Evolutionary conservation across 2,888 invertebrate genomes (phyloP).

Genomic region (Portevinia maculata): DNA sequence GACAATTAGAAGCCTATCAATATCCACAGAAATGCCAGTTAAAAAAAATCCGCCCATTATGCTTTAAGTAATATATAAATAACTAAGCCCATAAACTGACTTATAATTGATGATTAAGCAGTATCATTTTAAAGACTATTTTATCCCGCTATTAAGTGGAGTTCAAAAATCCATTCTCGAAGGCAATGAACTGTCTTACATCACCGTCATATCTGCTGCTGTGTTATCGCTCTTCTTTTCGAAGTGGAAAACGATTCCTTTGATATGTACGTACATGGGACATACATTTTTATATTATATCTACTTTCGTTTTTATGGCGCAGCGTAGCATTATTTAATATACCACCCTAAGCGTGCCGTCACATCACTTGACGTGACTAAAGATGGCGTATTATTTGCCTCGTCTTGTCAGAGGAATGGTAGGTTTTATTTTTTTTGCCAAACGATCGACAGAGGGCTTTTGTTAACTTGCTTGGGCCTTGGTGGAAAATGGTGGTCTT

Average conservation of each 20-base stretch:
- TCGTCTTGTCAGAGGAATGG: slow-evolving; percentile 60
- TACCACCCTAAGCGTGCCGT: slow-evolving; percentile 21
- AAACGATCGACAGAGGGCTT: slow-evolving; percentile 66
- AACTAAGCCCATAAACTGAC: slow-evolving; percentile 41
- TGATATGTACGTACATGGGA: no score
- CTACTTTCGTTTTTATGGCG: slow-evolving; percentile 26
- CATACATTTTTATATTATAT: no score
- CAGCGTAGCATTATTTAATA: slow-evolving; percentile 32
- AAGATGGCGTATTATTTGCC: slow-evolving; percentile 13
- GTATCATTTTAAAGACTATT: slow-evolving; percentile 39
- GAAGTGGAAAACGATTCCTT: slow-evolving; percentile 41
- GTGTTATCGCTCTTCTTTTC: slow-evolving; percentile 23
- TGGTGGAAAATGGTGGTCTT: slow-evolving; percentile 43
- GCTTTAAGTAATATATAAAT: slow-evolving; percentile 60
- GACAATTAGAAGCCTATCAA: slow-evolving; percentile 37
- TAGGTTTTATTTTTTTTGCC: slow-evolving; percentile 63
- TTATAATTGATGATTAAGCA: slow-evolving; percentile 63
- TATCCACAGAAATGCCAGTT: slow-evolving; percentile 23
- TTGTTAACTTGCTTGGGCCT: slow-evolving; percentile 55
- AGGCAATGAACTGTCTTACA: slow-evolving; percentile 47
- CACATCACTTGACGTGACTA: slow-evolving; percentile 55
- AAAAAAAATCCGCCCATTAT: slow-evolving; percentile 43
- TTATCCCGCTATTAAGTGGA: slow-evolving; percentile 27
- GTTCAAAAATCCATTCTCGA: slow-evolving; percentile 55
- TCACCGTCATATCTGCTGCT: slow-evolving; percentile 4